Conservation (phyloP, 2,797 vertebrate species). For the Sparus aurata region DNA sequence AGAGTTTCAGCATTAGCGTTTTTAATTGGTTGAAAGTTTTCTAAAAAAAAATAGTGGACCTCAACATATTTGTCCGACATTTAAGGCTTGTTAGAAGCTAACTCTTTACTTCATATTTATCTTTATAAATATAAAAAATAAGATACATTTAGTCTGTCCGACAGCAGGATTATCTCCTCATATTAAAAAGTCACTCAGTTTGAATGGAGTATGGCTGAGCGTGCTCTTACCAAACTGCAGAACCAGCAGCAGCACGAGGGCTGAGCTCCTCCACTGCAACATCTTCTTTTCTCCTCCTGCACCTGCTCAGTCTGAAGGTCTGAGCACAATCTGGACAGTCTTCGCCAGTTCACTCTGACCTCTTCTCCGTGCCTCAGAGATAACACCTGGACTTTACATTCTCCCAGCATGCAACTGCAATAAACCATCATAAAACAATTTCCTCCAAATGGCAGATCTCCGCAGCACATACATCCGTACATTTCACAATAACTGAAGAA, state of each 20-base stretch:
- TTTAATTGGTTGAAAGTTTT: neutral
- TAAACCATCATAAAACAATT: slow-evolving; percentile 56
- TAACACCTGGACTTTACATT: slow-evolving; percentile 84
- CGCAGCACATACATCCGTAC: accelerated
- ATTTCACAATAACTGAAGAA: slow-evolving; percentile 18
- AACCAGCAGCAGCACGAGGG: slow-evolving; percentile 61
- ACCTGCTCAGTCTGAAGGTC: slow-evolving; percentile 7
- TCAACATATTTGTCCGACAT: neutral
- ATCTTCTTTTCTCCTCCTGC: slow-evolving; percentile 48
- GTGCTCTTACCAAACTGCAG: slow-evolving; percentile 77
- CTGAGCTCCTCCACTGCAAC: slow-evolving; percentile 25
- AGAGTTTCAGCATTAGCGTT: too few relatives aligned
- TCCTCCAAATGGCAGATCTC: slow-evolving; percentile 1
- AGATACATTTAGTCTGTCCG: too few relatives aligned
- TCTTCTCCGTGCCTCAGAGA: slow-evolving; percentile 51
- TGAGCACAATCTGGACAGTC: slow-evolving; percentile 13
- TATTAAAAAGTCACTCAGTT: neutral
- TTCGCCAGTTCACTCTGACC: slow-evolving; percentile 33
- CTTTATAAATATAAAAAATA: neutral
- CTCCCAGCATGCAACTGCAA: slow-evolving; percentile 58
- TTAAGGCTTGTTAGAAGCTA: neutral
- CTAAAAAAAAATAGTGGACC: neutral
- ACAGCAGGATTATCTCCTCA: neutral
- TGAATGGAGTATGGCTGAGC: neutral
- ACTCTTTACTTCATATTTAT: neutral